Conservation (phyloP, 2,888 invertebrate species). For the Ashinkailepas kermadecensis region DNA sequence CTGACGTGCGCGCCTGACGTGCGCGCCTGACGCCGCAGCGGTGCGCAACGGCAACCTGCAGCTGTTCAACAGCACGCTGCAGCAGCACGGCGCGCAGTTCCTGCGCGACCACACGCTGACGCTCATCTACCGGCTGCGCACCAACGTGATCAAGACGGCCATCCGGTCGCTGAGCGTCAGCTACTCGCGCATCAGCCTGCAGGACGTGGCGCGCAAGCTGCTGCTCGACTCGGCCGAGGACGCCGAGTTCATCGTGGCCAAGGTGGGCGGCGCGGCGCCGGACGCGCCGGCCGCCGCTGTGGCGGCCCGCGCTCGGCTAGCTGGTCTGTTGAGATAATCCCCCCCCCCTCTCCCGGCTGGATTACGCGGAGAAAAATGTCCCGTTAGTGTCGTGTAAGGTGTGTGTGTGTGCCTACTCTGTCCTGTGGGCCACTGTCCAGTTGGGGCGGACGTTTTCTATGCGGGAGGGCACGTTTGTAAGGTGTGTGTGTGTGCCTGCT, state of each 20-base stretch:
- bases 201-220: slow-evolving; percentile 88
- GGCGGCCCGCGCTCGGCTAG: no score
- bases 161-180: slow-evolving; percentile 91
- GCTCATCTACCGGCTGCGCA: slow-evolving; percentile 85
- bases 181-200: slow-evolving; percentile 90
- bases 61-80: slow-evolving; percentile 32
- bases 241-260: slow-evolving; percentile 98
- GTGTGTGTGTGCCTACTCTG: no score
- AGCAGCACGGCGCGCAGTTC: slow-evolving; percentile 62
- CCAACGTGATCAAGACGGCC: slow-evolving; percentile 98
- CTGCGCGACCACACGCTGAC: slow-evolving; percentile 92
- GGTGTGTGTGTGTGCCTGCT: no score
- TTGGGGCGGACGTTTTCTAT: no score
- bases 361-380: no score
- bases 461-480: no score
- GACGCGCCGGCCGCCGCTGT: no score
- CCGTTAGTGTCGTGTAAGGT: neutral
- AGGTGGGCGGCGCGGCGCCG: slow-evolving; percentile 42
- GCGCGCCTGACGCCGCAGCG: slow-evolving; percentile 37
- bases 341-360: no score
- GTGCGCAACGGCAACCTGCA: slow-evolving; percentile 92
- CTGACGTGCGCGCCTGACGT: no score
- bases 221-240: slow-evolving; percentile 86
- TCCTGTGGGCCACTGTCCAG: no score
- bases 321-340: no score